These are phyloP conservation scores for Speoplatyrhinus poulsoni DNA, from an alignment of 2,113 vertebrate genomes.

Conservation along the genomic window DNA sequence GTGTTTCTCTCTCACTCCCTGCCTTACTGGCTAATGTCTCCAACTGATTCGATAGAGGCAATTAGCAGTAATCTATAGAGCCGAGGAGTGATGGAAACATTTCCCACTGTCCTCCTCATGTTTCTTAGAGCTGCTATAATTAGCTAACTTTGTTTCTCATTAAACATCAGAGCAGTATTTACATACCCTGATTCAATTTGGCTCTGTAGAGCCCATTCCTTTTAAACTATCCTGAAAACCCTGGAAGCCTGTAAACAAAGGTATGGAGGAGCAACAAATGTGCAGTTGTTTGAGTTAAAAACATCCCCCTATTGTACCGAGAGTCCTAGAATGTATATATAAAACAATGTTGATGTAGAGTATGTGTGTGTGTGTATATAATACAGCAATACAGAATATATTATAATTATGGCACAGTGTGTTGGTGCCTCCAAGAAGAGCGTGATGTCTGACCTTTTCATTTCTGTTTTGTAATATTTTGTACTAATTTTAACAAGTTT, in stretches of 20 bases:
- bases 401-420: too few relatives aligned
- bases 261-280: constrained; percentile 48
- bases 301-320: constrained; percentile 8
- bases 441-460: too few relatives aligned
- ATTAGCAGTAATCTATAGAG: constrained; percentile 77
- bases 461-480: too few relatives aligned
- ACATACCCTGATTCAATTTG: constrained; percentile 79
- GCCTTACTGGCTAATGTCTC: constrained; percentile 75
- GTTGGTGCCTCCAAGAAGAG: too few relatives aligned
- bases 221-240: constrained; percentile 67
- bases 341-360: constrained; percentile 23
- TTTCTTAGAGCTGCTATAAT: constrained; percentile 82
- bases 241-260: constrained; percentile 64
- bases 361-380: constrained; percentile 12
- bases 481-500: too few relatives aligned
- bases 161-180: constrained; percentile 81
- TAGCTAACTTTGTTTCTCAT: constrained; percentile 81
- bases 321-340: constrained; percentile 31
- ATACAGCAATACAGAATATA: background rate
- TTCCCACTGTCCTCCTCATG: constrained; percentile 77
- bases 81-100: constrained; percentile 76
- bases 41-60: constrained; percentile 78
- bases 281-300: constrained; percentile 57
- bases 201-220: constrained; percentile 66
- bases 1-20: constrained; percentile 69